A percentile compares a stretch with the other conserved stretches of the same genome.
Evolutionary conservation across 2,888 invertebrate genomes (phyloP).

Genomic region (Hyles lineata): DNA sequence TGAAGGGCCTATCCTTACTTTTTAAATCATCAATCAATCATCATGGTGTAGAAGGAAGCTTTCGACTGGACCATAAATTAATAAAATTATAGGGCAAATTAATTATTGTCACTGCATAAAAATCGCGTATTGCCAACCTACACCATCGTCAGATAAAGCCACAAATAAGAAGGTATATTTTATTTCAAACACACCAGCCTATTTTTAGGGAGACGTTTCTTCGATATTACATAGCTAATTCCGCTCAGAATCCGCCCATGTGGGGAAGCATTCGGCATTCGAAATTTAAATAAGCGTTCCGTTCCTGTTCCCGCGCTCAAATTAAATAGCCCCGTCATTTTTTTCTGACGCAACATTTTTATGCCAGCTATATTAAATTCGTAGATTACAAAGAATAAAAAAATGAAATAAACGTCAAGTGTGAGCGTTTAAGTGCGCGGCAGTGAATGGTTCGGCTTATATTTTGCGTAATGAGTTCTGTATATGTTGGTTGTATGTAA

Average conservation of each 20-base stretch:
- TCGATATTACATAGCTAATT: slow-evolving; percentile 1
- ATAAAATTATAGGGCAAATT: no score
- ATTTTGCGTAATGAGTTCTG: slow-evolving; percentile 66
- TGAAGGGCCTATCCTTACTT: no score
- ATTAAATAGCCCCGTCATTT: slow-evolving; percentile 60
- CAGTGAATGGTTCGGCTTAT: slow-evolving; percentile 60
- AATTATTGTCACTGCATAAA: no score
- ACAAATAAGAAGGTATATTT: no score
- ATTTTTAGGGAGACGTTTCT: not conserved
- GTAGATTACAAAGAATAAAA: slow-evolving; percentile 76
- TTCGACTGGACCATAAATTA: no score
- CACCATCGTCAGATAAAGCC: no score
- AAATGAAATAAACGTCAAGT: slow-evolving; percentile 74
- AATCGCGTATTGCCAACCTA: no score
- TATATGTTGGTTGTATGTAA: slow-evolving; percentile 58
- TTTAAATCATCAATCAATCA: no score
- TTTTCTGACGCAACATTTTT: slow-evolving; percentile 60
- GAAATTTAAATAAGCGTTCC: slow-evolving; percentile 66
- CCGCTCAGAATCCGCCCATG: slow-evolving; percentile 30
- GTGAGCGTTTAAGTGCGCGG: slow-evolving; percentile 65
- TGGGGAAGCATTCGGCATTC: slow-evolving; percentile 51
- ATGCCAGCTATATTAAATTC: slow-evolving; percentile 73
- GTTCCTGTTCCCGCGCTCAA: slow-evolving; percentile 56
- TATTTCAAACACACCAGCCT: not conserved
- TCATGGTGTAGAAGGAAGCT: no score